Evolutionary conservation across 2,888 invertebrate species (phyloP), one percentile per base, ranked within the genome.

Genomic region (Teleogryllus oceanicus): DNA sequence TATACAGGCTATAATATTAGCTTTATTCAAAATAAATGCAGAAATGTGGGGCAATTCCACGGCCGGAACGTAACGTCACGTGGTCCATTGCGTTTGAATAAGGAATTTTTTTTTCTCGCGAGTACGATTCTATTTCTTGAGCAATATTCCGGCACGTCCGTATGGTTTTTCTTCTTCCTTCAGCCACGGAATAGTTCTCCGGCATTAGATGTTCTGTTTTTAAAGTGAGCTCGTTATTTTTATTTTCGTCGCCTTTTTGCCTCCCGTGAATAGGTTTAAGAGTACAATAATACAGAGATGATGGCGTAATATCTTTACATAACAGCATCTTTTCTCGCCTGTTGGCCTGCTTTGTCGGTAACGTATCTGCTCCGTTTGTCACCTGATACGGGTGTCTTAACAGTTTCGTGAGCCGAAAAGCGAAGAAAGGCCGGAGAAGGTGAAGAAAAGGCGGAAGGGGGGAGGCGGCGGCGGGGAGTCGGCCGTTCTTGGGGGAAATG

Each of bases 221-320:
- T 62, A 62, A 62, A 62, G 62, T 62, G 62, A 62, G 62, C 62
- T 62, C 62, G n/a, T 62, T 62, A 62, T 62, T 62, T 62, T 62
- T 62, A 62, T 62, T 62, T 62, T 62, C n/a, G 62, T 13, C 16
- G 62, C 16, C 3, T 62, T 62, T n/a, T 62, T 62, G 16, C n/a
- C 37, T 37, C 8, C 37, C 37, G 8, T 37, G 37, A 37, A 37
- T 37, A 37, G n/a, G 16, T 62, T 62, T 62, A 62, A 62, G 62
- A 62, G 62, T 13, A 62, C 62, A 62, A 62, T 62, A 62, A 62
- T 62, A 62, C 62, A 62, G 62, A n/a, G 62, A 62, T 18, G 62
- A 62, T n/a, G 62, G n/a, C n/a, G 62, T 62, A 62, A 62, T 62
- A 62, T 62, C 62, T 62, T 62, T 62, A 62, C 62, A 62, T 62